Evolutionary conservation across 2,888 invertebrate genomes (phyloP).

Genomic region (Drosophila setosimentum): DNA sequence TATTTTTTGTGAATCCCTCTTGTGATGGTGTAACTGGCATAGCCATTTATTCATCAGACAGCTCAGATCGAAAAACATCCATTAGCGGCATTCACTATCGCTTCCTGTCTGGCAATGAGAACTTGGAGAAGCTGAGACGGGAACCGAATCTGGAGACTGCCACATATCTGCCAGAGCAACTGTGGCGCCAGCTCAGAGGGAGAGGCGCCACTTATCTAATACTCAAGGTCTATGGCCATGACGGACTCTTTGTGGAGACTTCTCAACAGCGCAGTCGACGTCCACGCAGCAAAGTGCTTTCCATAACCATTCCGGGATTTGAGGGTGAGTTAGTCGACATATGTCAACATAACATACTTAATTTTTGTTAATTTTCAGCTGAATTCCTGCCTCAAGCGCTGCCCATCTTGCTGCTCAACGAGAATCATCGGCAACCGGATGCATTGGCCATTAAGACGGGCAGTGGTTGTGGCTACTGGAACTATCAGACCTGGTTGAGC

Average conservation of each 20-base stretch:
- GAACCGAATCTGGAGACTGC: constrained; percentile 87
- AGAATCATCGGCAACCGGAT: constrained; percentile 60
- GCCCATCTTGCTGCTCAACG: constrained; percentile 85
- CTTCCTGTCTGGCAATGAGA: constrained; percentile 85
- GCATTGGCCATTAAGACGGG: constrained; percentile 42
- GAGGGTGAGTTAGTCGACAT: constrained; percentile 60
- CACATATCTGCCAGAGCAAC: constrained; percentile 86
- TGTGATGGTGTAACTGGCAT: constrained; percentile 81
- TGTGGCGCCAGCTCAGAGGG: constrained; percentile 75
- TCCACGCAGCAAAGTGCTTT: constrained; percentile 86
- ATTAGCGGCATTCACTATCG: constrained; percentile 74
- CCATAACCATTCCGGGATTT: constrained; percentile 87
- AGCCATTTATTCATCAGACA: constrained; percentile 69
- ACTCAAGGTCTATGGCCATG: constrained; percentile 86
- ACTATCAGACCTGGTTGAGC: constrained; percentile 87
- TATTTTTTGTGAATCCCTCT: constrained; percentile 81
- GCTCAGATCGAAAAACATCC: constrained; percentile 23
- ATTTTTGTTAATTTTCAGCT: constrained; percentile 53
- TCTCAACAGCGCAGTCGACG: constrained; percentile 72
- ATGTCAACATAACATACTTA: neutral
- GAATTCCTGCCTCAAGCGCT: constrained; percentile 86
- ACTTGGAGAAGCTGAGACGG: constrained; percentile 83
- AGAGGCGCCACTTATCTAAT: constrained; percentile 83
- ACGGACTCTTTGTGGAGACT: constrained; percentile 87
- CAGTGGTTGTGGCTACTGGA: constrained; percentile 87